Evolutionary conservation across 2,113 vertebrate genomes (phyloP).

Genomic region (Halichoeres trimaculatus): DNA sequence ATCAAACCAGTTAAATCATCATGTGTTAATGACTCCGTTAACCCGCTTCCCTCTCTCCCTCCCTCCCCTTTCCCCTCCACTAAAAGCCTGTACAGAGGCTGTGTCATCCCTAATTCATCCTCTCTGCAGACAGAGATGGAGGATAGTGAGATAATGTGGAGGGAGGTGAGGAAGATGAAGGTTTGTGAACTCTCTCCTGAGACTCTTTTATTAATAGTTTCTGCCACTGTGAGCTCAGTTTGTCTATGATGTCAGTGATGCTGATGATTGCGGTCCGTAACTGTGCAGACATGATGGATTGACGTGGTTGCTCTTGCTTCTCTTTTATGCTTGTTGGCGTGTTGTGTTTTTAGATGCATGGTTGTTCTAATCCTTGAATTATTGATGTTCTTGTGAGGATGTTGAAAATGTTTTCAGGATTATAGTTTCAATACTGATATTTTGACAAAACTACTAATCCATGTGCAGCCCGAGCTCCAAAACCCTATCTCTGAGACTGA

Average conservation of each 20-base stretch:
- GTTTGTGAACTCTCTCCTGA: conserved; percentile 26
- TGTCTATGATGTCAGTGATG: conserved; percentile 16
- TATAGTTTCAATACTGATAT: no score
- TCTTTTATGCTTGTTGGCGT: conserved; percentile 6
- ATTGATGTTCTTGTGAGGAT: no score
- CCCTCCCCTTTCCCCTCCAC: conserved; percentile 47
- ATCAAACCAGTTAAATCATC: conserved; percentile 78
- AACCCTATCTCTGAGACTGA: no score
- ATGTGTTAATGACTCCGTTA: conserved; percentile 76
- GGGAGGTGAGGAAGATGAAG: conserved; percentile 29
- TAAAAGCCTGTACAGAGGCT: conserved; percentile 67
- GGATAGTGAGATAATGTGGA: conserved; percentile 26
- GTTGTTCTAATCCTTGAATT: no score
- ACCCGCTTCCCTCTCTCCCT: conserved; percentile 41
- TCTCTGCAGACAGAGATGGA: conserved; percentile 54
- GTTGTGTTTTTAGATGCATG: neutral
- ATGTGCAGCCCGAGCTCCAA: no score
- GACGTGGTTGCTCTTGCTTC: neutral
- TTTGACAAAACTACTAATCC: no score
- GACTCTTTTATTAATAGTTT: conserved; percentile 60
- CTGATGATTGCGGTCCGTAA: conserved; percentile 14
- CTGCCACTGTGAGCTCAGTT: conserved; percentile 33
- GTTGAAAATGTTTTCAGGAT: no score
- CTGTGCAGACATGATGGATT: neutral
- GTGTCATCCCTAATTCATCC: conserved; percentile 75